A percentile compares a stretch with the other conserved stretches of the same genome.
phyloP scores from a whole-genome alignment of 2,797 vertebrate species.

The Trematomus bernacchii region DNA sequence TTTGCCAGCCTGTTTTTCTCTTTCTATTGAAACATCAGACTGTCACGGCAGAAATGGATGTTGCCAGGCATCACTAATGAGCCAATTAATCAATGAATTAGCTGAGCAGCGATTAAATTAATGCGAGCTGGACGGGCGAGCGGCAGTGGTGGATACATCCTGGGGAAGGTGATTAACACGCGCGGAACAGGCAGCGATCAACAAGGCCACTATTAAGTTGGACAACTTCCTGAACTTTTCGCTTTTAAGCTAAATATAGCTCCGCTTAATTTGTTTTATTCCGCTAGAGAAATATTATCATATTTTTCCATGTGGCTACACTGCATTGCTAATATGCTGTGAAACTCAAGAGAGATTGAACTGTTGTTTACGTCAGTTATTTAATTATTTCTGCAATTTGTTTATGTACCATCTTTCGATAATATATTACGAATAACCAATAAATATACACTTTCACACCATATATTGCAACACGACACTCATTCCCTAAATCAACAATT shows the following conservation, averaged over 20 bases:
- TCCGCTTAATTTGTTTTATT: constrained; percentile 64
- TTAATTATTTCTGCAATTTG: neutral
- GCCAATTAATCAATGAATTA: constrained; percentile 87
- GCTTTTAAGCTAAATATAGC: constrained; percentile 72
- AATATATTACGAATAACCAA: neutral
- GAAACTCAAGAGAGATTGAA: constrained; percentile 37
- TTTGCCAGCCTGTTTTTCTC: constrained; percentile 76
- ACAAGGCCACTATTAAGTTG: constrained; percentile 77
- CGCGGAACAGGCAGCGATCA: constrained; percentile 78
- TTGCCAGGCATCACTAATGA: constrained; percentile 87
- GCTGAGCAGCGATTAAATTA: constrained; percentile 85
- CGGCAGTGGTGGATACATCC: constrained; percentile 81
- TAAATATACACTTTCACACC: neutral
- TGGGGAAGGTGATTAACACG: constrained; percentile 80
- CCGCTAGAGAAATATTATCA: constrained; percentile 48
- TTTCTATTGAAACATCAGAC: constrained; percentile 84
- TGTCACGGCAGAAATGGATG: constrained; percentile 81
- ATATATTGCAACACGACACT: neutral
- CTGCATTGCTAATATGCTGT: constrained; percentile 38
- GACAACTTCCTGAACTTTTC: constrained; percentile 79
- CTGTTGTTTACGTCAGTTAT: neutral
- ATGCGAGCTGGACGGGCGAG: constrained; percentile 77
- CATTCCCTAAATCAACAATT: neutral
- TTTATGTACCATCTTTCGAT: constrained; percentile 4
- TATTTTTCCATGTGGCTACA: constrained; percentile 49